Conservation (phyloP, 2,888 invertebrate genomes). For the Synanthedon andrenaeformis region DNA sequence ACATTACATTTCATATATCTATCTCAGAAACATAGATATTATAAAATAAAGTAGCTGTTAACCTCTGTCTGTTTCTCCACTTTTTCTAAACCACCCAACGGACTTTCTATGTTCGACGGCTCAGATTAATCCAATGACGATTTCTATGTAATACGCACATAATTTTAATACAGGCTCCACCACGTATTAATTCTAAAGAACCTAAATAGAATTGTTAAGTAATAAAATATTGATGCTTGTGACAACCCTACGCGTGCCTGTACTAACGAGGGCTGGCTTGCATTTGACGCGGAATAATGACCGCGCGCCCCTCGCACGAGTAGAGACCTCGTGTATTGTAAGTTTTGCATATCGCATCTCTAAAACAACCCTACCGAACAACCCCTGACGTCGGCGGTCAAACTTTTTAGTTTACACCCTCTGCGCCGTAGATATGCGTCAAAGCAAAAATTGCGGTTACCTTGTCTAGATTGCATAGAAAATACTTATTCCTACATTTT, state of each 20-base stretch:
- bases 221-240: not conserved
- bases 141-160: no score
- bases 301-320: conserved; percentile 22
- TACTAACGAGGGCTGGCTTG: conserved; percentile 31
- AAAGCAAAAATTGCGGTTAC: not conserved
- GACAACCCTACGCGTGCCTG: not conserved
- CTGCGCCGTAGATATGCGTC: not conserved
- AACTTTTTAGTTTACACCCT: not conserved
- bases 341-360: conserved; percentile 40
- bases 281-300: conserved; percentile 54
- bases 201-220: no score
- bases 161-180: no score
- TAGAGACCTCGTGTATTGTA: conserved; percentile 26
- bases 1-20: no score
- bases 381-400: not conserved
- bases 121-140: no score
- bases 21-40: no score
- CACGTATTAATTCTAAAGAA: no score
- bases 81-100: no score
- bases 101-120: no score
- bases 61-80: no score
- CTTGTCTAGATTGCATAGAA: not conserved
- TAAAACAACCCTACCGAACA: conserved; percentile 16
- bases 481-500: no score
- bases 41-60: no score